Base-by-base conservation (phyloP, 2,888 invertebrate genomes). In the Gymnocheta viridis region DNA sequence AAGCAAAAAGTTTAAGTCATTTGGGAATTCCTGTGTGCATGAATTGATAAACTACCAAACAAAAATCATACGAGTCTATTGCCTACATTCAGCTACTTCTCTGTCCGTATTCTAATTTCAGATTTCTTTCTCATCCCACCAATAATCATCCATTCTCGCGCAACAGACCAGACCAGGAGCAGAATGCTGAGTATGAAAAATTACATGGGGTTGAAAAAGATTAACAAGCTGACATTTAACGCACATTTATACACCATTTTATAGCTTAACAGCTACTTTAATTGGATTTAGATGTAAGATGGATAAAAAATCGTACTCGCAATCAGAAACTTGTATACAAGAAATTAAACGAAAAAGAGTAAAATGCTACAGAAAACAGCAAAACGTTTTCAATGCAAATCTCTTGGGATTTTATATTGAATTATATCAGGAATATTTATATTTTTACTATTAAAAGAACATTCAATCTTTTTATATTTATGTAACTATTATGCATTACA, bases 241-340 rank as follows among this genome's bases (percentile, higher is more conserved):
- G 83, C 82, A 77, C 85, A 84, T 86, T 86, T 85, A 84, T 85
- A 82, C 73, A 62, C 60, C 85, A 84, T 85, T 84, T 81, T 82
- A 82, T 80, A 82, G 80, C 84, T 86, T 85, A 82, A 86, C 77
- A 86, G 86, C 80, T 85, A 81, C 82, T 85, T 86, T 86, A 86
- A 86, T 86, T 86, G 86, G 86, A 86, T 86, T 86, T 86, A 85
- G 86, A 86, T 86, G 85, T 86, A 82, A 67, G 73, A 66, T 22
- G 72, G 82, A 85, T 82, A 38, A 78, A 81, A 74, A 56, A 72
- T 41, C 41, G 56, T 41, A 54, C 17, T 66, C 44, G 35, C n/a
- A 35, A 12, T 29, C 29, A 60, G 14, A 22, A 27, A 62, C 29
- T 51, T 60, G 56, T 51, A 12, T 17, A 51, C 4, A 58, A 47